phyloP scores from a whole-genome alignment of 2,888 invertebrate species.

The Spilosoma lubricipeda region DNA sequence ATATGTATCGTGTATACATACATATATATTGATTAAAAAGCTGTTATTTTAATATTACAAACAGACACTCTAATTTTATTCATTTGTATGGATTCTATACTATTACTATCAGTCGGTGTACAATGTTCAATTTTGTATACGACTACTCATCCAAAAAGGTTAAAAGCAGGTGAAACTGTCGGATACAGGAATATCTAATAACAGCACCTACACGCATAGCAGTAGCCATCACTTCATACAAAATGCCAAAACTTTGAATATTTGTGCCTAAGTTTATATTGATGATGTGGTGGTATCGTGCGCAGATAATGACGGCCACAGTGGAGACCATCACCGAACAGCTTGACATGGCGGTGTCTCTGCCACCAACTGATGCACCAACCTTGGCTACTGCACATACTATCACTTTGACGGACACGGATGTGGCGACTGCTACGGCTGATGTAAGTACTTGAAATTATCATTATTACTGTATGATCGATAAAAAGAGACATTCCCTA shows the following conservation, averaged over 20 bases:
- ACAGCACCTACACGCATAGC: constrained; percentile 17
- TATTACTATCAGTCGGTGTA: no score
- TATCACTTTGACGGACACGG: constrained; percentile 95
- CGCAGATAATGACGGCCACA: constrained; percentile 97
- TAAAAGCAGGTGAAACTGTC: no score
- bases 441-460: constrained; percentile 65
- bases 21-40: no score
- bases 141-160: no score
- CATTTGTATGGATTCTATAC: no score
- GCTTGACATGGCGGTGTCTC: constrained; percentile 94
- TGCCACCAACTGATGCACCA: constrained; percentile 89
- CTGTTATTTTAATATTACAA: no score
- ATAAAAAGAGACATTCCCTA: no score
- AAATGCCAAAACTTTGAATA: not conserved
- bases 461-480: not conserved
- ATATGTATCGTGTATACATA: no score
- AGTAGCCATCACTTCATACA: constrained; percentile 16
- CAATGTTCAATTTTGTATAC: no score
- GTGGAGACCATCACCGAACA: constrained; percentile 97
- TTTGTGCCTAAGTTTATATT: constrained; percentile 18
- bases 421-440: constrained; percentile 90
- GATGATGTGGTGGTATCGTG: constrained; percentile 29
- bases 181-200: not conserved
- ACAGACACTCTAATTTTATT: no score
- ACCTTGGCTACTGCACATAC: constrained; percentile 94